These are phyloP conservation scores for Xiphophorus maculatus DNA, from an alignment of 2,113 vertebrate genomes.

Conservation along the genomic window DNA sequence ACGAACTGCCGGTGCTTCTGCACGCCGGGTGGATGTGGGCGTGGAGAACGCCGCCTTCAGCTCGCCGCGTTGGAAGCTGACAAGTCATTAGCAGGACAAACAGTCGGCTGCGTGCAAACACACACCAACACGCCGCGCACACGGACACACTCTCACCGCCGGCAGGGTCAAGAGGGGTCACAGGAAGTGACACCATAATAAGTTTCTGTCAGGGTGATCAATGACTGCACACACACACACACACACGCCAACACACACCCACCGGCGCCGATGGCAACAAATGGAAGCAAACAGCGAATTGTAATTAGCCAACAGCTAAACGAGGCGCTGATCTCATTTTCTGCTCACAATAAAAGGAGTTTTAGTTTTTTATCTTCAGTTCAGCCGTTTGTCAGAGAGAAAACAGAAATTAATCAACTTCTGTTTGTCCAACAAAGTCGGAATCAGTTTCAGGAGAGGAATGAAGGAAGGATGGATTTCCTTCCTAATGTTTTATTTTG, in stretches of 20 bases:
- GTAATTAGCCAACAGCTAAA: constrained; percentile 55
- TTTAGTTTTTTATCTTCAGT: constrained; percentile 21
- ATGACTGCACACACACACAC: constrained; percentile 55
- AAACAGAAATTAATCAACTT: constrained; percentile 70
- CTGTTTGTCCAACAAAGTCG: constrained; percentile 67
- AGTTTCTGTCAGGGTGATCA: constrained; percentile 75
- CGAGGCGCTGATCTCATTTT: constrained; percentile 51
- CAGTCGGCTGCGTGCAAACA: constrained; percentile 39
- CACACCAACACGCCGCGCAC: constrained; percentile 8
- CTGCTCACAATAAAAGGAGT: constrained; percentile 32
- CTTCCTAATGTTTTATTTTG: too few relatives aligned
- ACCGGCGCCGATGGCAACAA: constrained; percentile 34
- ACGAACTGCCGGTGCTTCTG: constrained; percentile 27
- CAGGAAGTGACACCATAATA: constrained; percentile 61
- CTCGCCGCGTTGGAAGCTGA: constrained; percentile 57
- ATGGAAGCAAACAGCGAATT: constrained; percentile 46
- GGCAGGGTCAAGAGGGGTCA: constrained; percentile 57
- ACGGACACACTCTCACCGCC: constrained; percentile 46
- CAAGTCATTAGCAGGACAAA: constrained; percentile 67
- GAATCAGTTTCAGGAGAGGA: constrained; percentile 41
- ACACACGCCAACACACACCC: constrained; percentile 42
- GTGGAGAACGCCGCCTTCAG: constrained; percentile 63
- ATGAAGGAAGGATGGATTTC: neutral
- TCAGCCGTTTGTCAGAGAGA: constrained; percentile 57
- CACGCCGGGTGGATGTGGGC: constrained; percentile 8